These are phyloP conservation scores for Patella vulgata DNA, from an alignment of 1,140 invertebrate genomes.

Conservation along the genomic window DNA sequence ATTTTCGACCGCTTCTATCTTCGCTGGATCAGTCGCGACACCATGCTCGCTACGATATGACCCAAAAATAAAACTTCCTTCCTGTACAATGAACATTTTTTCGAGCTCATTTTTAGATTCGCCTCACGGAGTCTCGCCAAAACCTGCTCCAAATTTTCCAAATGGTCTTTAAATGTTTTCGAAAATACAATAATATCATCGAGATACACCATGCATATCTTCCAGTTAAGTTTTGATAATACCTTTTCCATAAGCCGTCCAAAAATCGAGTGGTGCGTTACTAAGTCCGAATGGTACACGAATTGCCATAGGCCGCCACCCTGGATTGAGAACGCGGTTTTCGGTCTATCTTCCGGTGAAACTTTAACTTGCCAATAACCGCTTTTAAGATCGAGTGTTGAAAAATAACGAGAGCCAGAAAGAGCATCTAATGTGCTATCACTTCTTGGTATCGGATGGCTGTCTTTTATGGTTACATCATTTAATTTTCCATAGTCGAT, in stretches of 20 bases:
- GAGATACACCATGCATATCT: no score
- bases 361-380: slow-evolving; percentile 69
- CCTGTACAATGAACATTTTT: neutral
- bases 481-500: slow-evolving; percentile 69
- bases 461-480: slow-evolving; percentile 54
- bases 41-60: slow-evolving; percentile 1
- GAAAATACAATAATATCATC: no score
- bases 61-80: neutral
- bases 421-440: slow-evolving; percentile 64
- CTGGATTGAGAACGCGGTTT: slow-evolving; percentile 40
- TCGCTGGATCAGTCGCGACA: neutral
- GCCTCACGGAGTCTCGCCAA: neutral
- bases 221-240: slow-evolving; percentile 24
- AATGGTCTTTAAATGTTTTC: neutral
- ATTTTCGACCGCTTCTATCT: slow-evolving; percentile 7
- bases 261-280: slow-evolving; percentile 21
- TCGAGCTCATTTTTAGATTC: neutral
- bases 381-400: slow-evolving; percentile 64
- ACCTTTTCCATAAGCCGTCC: slow-evolving; percentile 30
- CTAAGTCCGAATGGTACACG: slow-evolving; percentile 29
- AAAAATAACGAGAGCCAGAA: slow-evolving; percentile 58
- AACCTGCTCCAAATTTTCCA: neutral
- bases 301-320: slow-evolving; percentile 37
- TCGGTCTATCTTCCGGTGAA: slow-evolving; percentile 24
- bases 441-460: slow-evolving; percentile 68